phyloP scores from a whole-genome alignment of 2,797 vertebrate species.

The Acomys russatus region DNA sequence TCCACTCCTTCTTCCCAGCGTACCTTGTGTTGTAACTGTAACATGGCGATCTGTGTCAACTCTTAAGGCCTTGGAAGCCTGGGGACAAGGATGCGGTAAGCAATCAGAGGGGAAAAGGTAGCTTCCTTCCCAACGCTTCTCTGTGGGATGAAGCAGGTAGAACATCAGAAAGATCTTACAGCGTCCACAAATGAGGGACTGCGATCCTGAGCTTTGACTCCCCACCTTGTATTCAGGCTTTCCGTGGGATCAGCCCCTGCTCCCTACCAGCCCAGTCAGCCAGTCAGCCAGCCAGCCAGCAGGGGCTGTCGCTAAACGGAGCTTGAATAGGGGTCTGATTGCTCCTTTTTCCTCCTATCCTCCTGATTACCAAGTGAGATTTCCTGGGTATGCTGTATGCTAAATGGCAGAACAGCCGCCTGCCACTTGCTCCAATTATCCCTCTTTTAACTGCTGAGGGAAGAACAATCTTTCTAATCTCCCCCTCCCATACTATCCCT shows the following conservation, averaged over 20 bases:
- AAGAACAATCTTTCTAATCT: constrained; percentile 86
- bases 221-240: constrained; percentile 81
- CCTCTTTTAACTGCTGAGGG: constrained; percentile 86
- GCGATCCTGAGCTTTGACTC: constrained; percentile 57
- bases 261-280: constrained; percentile 54
- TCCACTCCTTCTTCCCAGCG: neutral
- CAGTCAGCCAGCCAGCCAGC: constrained; percentile 79
- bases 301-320: constrained; percentile 89
- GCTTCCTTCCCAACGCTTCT: neutral
- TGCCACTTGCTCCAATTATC: constrained; percentile 89
- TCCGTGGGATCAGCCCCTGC: constrained; percentile 76
- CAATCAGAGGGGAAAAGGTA: constrained; percentile 13
- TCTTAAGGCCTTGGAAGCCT: neutral
- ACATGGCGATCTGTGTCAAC: neutral
- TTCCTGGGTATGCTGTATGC: constrained; percentile 90
- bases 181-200: constrained; percentile 55
- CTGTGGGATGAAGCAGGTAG: neutral
- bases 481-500: constrained; percentile 72
- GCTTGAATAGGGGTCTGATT: constrained; percentile 92
- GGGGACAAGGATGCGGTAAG: neutral
- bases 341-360: constrained; percentile 87
- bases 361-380: constrained; percentile 90
- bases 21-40: neutral
- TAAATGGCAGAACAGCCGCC: constrained; percentile 88
- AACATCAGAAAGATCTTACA: constrained; percentile 30